Evolutionary conservation across 2,113 vertebrate species (phyloP), one percentile per base, ranked within the genome.

Genomic region (Cyphomyrus discorhynchus): DNA sequence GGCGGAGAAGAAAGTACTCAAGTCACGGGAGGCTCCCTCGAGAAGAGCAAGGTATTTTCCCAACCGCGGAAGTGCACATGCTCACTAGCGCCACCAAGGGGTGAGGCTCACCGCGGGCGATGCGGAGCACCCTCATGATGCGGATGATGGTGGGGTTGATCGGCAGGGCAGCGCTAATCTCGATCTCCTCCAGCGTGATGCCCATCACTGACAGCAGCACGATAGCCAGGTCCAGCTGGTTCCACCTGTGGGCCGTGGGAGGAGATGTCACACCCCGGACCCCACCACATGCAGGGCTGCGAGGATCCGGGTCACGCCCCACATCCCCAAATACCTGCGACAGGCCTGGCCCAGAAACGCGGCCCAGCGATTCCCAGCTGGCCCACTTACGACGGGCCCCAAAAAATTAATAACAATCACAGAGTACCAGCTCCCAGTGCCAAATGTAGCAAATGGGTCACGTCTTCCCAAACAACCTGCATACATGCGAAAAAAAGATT

Each of bases 131-230:
- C 86, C 98, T 96, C 98, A 99, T 99, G 94, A 99, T 99, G 77
- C 98, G 95, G 93, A 99, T 99, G 95, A 99, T 99, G 56, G 98
- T 99, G 88, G 98, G 98, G 93, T 99, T 99, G 95, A 99, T 99
- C 91, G 98, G 98, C 89, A 99, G 96, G 3, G 98, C 98, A 0
- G 98, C 97, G 0, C 98, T 99, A 93, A 99, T 98, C 95, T 99
- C 97, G 3, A 99, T 99, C 95, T 99, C 98, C 93, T 99, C 98
- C 95, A 99, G 50, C 0, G 95, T 99, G 95, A 99, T 99, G 90
- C 98, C 98, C 98, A 99, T 99, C 91, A 99, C 96, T 0, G 98
- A 99, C 88, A 99, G 96, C 89, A 99, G 95, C 91, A 99, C 98
- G 27, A 99, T 99, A 93, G 97, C 98, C 94, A 99, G 93, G 93